A percentile compares a stretch with the other conserved stretches of the same genome.
Conservation (phyloP, 2,797 vertebrate genomes). For the Sarcoramphus papa region DNA sequence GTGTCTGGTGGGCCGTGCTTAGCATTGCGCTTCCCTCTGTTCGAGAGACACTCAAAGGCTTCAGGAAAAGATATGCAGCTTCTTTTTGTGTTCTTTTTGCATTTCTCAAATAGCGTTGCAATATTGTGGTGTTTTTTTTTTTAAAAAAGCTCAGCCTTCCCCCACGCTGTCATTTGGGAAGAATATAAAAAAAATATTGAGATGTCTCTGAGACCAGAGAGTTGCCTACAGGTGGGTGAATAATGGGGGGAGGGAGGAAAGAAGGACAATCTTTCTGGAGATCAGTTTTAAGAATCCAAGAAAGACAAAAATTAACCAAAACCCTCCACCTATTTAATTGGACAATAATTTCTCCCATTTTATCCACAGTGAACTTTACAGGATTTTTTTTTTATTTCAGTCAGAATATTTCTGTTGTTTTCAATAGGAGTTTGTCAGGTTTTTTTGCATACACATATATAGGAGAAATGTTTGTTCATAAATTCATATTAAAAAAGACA, state of each 20-base stretch:
- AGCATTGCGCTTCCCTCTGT: not conserved
- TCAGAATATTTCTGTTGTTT: not conserved
- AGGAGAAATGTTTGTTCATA: not conserved
- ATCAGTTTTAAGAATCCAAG: not conserved
- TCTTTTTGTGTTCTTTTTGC: not conserved
- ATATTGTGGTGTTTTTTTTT: not conserved
- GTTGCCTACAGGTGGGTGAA: not conserved
- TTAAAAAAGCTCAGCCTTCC: not conserved
- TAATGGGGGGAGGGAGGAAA: not conserved
- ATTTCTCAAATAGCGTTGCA: not conserved
- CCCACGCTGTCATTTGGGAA: not conserved
- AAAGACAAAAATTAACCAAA: not conserved
- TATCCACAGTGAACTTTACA: not conserved
- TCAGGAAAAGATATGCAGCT: not conserved
- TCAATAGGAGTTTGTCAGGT: not conserved
- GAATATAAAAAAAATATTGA: not conserved
- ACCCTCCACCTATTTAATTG: not conserved
- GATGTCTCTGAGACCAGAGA: not conserved
- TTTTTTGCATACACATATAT: not conserved
- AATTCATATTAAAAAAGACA: not conserved
- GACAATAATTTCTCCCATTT: not conserved
- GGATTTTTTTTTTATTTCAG: not conserved
- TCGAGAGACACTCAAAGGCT: accelerated
- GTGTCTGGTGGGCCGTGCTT: not conserved
- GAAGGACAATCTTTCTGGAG: not conserved